phyloP scores from a whole-genome alignment of 1,140 invertebrate species.

The Drosophila busckii region DNA sequence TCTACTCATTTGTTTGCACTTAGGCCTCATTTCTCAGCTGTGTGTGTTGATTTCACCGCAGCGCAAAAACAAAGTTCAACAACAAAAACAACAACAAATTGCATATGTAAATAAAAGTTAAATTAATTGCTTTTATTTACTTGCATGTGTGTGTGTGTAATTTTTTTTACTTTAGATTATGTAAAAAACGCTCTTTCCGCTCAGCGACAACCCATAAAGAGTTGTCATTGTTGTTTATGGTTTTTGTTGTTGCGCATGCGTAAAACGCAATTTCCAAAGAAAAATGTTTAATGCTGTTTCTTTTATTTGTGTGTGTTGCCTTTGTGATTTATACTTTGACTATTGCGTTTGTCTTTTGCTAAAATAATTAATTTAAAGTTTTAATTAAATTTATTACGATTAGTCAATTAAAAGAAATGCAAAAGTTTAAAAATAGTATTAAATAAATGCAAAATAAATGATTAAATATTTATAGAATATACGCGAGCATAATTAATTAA shows the following conservation, averaged over 20 bases:
- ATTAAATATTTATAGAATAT: no score
- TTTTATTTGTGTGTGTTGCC: constrained; percentile 20
- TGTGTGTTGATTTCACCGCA: constrained; percentile 57
- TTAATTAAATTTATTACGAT: no score
- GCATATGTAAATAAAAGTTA: constrained; percentile 32
- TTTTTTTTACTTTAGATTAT: constrained; percentile 26
- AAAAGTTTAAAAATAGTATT: no score
- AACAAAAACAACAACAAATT: background rate
- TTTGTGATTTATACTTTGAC: constrained; percentile 20
- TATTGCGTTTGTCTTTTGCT: constrained; percentile 2
- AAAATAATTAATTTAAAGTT: no score
- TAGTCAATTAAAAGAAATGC: no score
- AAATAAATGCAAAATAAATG: no score
- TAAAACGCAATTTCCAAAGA: constrained; percentile 20
- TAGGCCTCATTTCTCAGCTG: no score
- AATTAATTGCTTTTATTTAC: constrained; percentile 52
- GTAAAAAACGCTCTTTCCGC: no score
- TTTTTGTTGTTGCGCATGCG: constrained; percentile 15
- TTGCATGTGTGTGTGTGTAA: constrained; percentile 20
- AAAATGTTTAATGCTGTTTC: constrained; percentile 19
- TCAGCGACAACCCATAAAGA: no score
- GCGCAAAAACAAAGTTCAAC: constrained; percentile 32
- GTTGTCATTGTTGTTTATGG: constrained; percentile 1
- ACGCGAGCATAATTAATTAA: no score
- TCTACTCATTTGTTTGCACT: no score